These are phyloP conservation scores for Pseudopipra pipra DNA, from an alignment of 2,113 vertebrate species.

Conservation along the genomic window DNA sequence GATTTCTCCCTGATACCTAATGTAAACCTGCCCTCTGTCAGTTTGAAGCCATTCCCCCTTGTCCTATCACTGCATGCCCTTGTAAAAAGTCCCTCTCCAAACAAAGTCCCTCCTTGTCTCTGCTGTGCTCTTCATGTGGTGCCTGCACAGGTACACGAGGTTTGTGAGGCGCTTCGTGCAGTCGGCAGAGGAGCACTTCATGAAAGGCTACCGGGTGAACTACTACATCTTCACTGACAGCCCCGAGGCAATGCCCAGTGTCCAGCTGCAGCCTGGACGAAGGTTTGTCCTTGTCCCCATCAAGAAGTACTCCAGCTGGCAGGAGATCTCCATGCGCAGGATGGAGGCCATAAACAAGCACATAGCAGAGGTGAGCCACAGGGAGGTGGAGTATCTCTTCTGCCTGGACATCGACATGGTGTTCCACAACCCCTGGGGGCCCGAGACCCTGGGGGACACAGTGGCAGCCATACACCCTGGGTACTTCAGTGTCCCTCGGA, in stretches of 20 bases:
- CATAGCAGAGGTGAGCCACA: background rate
- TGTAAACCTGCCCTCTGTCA: background rate
- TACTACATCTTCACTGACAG: constrained; percentile 79
- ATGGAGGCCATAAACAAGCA: constrained; percentile 74
- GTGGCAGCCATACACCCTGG: constrained; percentile 75
- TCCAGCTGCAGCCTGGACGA: background rate
- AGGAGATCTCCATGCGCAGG: constrained; percentile 73
- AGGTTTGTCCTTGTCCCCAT: background rate
- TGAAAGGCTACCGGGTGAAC: constrained; percentile 69
- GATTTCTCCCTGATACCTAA: background rate
- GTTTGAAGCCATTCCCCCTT: background rate
- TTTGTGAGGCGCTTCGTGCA: constrained; percentile 74
- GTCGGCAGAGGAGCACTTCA: constrained; percentile 76
- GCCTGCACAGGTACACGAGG: constrained; percentile 65
- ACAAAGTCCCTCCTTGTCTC: background rate
- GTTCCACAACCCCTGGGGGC: constrained; percentile 71
- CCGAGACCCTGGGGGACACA: constrained; percentile 69
- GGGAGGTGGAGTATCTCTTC: constrained; percentile 70
- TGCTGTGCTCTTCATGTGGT: background rate
- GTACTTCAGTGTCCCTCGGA: constrained; percentile 52
- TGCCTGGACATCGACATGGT: constrained; percentile 75
- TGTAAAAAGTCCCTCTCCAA: fast-evolving
- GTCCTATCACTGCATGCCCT: fast-evolving
- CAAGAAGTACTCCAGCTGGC: constrained; percentile 53
- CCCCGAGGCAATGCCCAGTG: background rate